phyloP scores from a whole-genome alignment of 2,888 invertebrate genomes.

The Lycocerus yunnanus region DNA sequence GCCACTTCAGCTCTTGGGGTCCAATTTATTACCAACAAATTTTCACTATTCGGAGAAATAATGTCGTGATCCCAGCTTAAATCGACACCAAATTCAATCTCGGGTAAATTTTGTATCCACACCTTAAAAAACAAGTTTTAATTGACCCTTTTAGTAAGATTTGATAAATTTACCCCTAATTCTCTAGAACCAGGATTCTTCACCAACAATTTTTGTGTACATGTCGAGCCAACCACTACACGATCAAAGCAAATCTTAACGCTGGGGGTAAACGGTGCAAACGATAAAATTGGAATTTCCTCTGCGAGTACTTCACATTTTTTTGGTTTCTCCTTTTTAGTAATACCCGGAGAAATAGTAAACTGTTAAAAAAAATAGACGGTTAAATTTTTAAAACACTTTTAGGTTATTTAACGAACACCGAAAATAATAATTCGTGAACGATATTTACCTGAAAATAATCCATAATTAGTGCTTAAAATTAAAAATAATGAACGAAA shows the following conservation, averaged over 20 bases:
- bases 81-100: slow-evolving; percentile 61
- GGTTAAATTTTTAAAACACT: neutral
- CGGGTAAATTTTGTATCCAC: slow-evolving; percentile 58
- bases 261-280: slow-evolving; percentile 70
- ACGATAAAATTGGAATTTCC: slow-evolving; percentile 57
- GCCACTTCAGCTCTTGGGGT: slow-evolving; percentile 63
- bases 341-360: slow-evolving; percentile 59
- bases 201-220: slow-evolving; percentile 61
- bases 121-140: slow-evolving; percentile 55
- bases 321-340: slow-evolving; percentile 51
- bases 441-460: neutral
- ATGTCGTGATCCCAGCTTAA: slow-evolving; percentile 62
- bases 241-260: slow-evolving; percentile 72
- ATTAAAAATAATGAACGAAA: neutral
- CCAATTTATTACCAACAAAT: slow-evolving; percentile 67
- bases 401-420: neutral
- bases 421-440: neutral
- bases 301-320: slow-evolving; percentile 40
- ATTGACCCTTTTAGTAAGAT: neutral
- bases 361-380: slow-evolving; percentile 48
- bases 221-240: slow-evolving; percentile 63
- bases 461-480: neutral
- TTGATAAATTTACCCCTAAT: slow-evolving; percentile 52
- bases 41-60: slow-evolving; percentile 61
- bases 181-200: slow-evolving; percentile 61